phyloP scores from a whole-genome alignment of 2,113 vertebrate species.

The Puffinus mauretanicus region DNA sequence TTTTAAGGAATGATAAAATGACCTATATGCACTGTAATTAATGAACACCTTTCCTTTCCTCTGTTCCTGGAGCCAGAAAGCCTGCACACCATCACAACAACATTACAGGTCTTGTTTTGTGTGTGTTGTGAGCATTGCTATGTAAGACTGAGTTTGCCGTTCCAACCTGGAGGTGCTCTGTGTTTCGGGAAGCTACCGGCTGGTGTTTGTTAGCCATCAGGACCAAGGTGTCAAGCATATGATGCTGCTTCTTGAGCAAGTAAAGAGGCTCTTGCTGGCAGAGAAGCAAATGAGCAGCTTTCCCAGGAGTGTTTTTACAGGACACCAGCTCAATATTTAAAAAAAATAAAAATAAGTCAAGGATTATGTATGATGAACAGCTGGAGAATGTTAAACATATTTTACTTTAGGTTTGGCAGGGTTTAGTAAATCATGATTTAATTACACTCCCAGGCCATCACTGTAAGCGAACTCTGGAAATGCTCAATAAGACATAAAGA shows the following conservation, averaged over 20 bases:
- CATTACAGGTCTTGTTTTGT: neutral
- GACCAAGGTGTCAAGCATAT: constrained; percentile 12
- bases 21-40: neutral
- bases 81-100: neutral
- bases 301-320: constrained; percentile 33
- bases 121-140: neutral
- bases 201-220: constrained; percentile 10
- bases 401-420: constrained; percentile 70
- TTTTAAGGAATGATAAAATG: neutral
- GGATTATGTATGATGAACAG: constrained; percentile 65
- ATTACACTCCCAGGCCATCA: constrained; percentile 50
- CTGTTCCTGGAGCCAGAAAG: neutral
- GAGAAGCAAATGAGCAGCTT: constrained; percentile 1
- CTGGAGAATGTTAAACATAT: constrained; percentile 67
- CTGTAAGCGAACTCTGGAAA: constrained; percentile 63
- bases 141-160: neutral
- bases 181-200: neutral
- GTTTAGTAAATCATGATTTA: constrained; percentile 65
- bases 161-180: neutral
- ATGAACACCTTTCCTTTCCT: neutral
- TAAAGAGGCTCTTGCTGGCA: constrained; percentile 1
- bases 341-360: constrained; percentile 36
- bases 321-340: constrained; percentile 45
- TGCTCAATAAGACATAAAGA: constrained; percentile 32
- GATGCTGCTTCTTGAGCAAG: neutral